phyloP scores from a whole-genome alignment of 2,797 vertebrate species.

The Molossus alvarezi region DNA sequence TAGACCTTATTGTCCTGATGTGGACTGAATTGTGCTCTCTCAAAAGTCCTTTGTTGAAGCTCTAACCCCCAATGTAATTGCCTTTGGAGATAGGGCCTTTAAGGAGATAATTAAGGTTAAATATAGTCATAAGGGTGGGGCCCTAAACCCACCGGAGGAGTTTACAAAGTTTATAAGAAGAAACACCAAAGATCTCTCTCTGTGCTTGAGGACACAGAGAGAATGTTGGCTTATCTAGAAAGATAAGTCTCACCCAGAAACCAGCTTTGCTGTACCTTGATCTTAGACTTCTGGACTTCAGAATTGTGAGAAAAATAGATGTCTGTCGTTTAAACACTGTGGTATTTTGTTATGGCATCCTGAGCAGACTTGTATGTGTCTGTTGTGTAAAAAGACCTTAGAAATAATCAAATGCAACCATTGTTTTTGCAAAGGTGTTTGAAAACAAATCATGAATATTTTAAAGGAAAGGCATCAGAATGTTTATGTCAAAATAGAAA shows the following conservation, averaged over 20 bases:
- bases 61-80: neutral
- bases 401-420: neutral
- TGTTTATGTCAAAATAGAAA: slow-evolving; percentile 33
- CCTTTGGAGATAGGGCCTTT: neutral
- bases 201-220: neutral
- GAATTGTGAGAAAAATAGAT: neutral
- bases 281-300: neutral
- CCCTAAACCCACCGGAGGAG: neutral
- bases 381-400: neutral
- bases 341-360: neutral
- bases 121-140: neutral
- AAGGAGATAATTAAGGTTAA: neutral
- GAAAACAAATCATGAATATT: slow-evolving; percentile 26
- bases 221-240: neutral
- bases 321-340: neutral
- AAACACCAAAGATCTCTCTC: neutral
- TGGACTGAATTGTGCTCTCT: neutral
- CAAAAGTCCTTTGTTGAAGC: neutral
- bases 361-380: neutral
- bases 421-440: neutral
- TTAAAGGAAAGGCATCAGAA: slow-evolving; percentile 10
- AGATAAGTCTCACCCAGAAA: neutral
- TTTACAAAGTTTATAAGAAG: neutral
- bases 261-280: neutral
- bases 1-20: neutral